Evolutionary conservation across 64 coral and sea anemone genomes (phyloP), one percentile per base, ranked within the genome.

Genomic region (Pocillopora damicornis): DNA sequence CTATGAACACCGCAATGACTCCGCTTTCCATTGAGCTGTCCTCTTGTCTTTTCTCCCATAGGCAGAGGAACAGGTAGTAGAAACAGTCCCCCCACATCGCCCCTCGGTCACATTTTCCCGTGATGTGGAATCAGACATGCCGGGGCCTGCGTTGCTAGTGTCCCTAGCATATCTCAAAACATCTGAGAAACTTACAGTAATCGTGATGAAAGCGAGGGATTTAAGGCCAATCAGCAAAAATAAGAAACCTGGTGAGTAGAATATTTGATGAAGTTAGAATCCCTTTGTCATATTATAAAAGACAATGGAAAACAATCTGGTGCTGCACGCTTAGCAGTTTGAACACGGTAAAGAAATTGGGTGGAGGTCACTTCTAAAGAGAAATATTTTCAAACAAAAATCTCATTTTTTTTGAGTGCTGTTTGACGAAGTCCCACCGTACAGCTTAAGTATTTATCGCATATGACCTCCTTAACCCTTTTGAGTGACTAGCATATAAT

Each of bases 141-240:
- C 68, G 23, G 94, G 94, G 1, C 90, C 90, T 57, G 89, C 86
- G 56, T 61, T 96, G 36, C 91, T 96, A 12, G 76, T 96, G 16
- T 96, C 94, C 20, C 65, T 96, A 22, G 88, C 81, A 75, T 96
- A 96, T 82, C 86, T 91, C 76, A 96, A 96, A 34, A 83, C 94
- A 37, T 96, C 94, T 51, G 94, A 96, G 63, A 96, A 96, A 75
- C 63, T 96, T 11, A 96, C 94, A 11, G 94, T 96, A 10, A 90
- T 96, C 16, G 82, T 96, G 61, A 93, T 96, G 94, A 96, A 96
- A 75, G 91, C 89, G 76, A 87, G 78, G 75, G 93, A 90, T 83
- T 85, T 96, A 73, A 89, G 75, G 67, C 57, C 67, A 18, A 82
- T 92, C 35, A 84, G 89, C 65, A 96, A 96, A 30, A 92, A 78